A percentile compares a stretch with the other conserved stretches of the same genome.
Conservation (phyloP, 2,888 invertebrate genomes). For the Eurytoma adleriae region DNA sequence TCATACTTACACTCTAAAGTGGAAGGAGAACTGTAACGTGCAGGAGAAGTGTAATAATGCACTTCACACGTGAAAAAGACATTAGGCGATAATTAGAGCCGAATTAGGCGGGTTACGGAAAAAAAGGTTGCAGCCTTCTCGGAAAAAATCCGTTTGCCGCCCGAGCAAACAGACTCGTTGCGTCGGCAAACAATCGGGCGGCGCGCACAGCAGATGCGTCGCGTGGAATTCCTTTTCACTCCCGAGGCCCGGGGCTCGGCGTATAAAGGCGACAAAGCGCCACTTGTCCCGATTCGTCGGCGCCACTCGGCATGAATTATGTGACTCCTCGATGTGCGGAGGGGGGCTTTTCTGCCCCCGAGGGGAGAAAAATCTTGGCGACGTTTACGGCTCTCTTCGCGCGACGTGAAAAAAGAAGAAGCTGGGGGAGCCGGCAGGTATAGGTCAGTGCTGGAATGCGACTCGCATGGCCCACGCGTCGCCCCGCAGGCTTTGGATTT, state of each 20-base stretch:
- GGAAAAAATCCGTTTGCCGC: too few species aligned
- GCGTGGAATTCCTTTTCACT: slow-evolving; percentile 28
- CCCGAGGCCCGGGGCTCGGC: neutral
- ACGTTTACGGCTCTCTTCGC: slow-evolving; percentile 5
- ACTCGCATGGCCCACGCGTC: too few species aligned
- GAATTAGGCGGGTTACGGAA: too few species aligned
- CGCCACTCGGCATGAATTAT: slow-evolving; percentile 49
- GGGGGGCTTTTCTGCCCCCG: neutral
- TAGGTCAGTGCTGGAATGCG: neutral
- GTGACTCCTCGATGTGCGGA: slow-evolving; percentile 11
- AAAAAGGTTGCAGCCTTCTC: too few species aligned
- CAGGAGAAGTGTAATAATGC: neutral
- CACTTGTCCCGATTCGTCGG: slow-evolving; percentile 45
- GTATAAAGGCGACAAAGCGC: slow-evolving; percentile 40
- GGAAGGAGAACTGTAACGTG: neutral
- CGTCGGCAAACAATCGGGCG: neutral
- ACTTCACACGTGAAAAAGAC: neutral
- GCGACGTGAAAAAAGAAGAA: neutral
- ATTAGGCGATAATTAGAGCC: too few species aligned
- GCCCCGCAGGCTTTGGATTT: too few species aligned
- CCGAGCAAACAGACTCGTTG: neutral
- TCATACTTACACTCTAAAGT: too few species aligned
- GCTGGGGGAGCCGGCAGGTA: neutral
- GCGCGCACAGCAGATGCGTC: neutral
- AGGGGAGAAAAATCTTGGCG: neutral